Base-by-base conservation (phyloP, 2,113 vertebrate genomes). In the Alosa alosa region DNA sequence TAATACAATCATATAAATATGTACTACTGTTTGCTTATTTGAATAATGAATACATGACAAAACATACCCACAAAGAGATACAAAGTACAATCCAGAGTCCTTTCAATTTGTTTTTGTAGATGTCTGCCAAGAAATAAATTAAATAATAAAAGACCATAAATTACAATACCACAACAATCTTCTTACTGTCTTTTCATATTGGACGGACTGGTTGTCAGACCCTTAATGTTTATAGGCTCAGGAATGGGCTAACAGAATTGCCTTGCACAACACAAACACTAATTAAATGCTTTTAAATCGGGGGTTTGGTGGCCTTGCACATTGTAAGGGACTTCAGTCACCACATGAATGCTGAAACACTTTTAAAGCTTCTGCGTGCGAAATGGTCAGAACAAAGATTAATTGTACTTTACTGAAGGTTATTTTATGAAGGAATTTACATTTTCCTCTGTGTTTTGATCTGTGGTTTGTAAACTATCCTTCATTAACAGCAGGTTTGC, bases 271-370 rank as follows among this genome's bases (percentile, higher is more conserved):
- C 83, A 83, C 87, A 46, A 25, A 20, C 45, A 81, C 84, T 83
- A 89, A 90, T 91, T 90, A 88, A 84, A 81, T 22, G 36, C 85
- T 84, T 84, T 89, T 87, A 81, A 86, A 84, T 60, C 31, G 84
- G 22, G 82, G 84, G 52, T 83, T 45, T 64, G 46, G 72, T 85
- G 86, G 86, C 85, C 85, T 88, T 88, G 86, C 83, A 82, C 86
- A 84, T 85, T 84, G 46, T 88, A 81, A 72, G 81, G 15, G 85
- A 85, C 88, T 83, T 64, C 36, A 84, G 84, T 82, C 36, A n/a
- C 64, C 25, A 72, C n/a, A 81, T 88, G 46, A 52, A 84, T 78
- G 81, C 87, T 82, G 81, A 46, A 39, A 49, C 86, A 87, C 81
- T 82, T 44, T 81, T 60, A 44, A 11, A 39, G 52, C 36, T 86